Conservation (phyloP, 2,888 invertebrate species). For the Caradrina kadenii region DNA sequence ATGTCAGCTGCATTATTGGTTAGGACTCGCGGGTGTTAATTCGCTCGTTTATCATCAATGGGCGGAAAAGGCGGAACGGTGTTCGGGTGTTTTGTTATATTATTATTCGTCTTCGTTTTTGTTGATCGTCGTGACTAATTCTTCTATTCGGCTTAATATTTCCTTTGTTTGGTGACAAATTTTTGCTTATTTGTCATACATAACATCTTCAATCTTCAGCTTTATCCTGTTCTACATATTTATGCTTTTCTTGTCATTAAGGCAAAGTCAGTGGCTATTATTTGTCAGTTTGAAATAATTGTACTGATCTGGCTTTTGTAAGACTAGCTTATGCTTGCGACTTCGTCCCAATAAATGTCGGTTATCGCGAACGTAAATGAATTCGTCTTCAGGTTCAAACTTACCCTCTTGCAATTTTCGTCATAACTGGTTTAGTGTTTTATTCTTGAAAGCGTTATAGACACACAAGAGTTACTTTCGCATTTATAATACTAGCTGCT, state of each 20-base stretch:
- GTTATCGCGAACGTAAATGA: too few relatives aligned
- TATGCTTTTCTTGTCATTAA: not conserved
- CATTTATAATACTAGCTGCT: too few relatives aligned
- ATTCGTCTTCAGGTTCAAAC: too few relatives aligned
- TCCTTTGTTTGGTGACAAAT: constrained; percentile 1
- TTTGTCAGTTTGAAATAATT: too few relatives aligned
- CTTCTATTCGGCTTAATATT: constrained; percentile 5
- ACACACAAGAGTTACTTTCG: too few relatives aligned
- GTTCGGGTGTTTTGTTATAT: constrained; percentile 26
- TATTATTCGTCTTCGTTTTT: constrained; percentile 17
- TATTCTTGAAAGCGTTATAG: too few relatives aligned
- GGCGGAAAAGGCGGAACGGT: constrained; percentile 32
- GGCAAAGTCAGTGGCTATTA: too few relatives aligned
- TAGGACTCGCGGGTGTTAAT: constrained; percentile 44
- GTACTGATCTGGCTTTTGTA: too few relatives aligned
- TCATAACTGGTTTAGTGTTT: too few relatives aligned
- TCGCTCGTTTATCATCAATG: constrained; percentile 55
- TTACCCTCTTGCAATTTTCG: too few relatives aligned
- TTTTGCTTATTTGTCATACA: constrained; percentile 8
- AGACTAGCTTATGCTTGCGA: too few relatives aligned
- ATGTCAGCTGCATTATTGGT: constrained; percentile 62
- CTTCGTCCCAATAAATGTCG: too few relatives aligned
- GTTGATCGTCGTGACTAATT: constrained; percentile 17
- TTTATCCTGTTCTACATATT: not conserved
- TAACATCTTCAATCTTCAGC: not conserved